Base-by-base conservation (phyloP, 1,140 invertebrate species). In the Zelostemma sp. region DNA sequence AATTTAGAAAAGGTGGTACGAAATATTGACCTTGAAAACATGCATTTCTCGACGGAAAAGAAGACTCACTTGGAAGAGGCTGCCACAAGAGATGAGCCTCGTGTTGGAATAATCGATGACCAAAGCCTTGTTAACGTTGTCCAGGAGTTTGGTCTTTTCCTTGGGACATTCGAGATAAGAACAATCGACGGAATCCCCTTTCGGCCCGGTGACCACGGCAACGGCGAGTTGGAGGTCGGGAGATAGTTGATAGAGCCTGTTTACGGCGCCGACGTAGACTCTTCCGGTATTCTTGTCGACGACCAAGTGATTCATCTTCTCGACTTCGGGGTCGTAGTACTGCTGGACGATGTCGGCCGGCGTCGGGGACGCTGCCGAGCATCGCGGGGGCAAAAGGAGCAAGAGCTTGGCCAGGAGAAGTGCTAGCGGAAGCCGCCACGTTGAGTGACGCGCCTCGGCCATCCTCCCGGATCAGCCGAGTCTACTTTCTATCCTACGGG, bases 41-140 rank as follows among this genome's bases (percentile, higher is more conserved):
- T 14, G 9, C 1, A 45, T 6, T 45, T 45, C 12, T 15, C 41
- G 11, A 48, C 5, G 46, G 2, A 46, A 5, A 53, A 49, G 59
- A 54, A 64, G 50, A 59, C 64, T 55, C 49, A 77, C 76, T 68
- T 75, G 93, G 69, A 94, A 95, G 21, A 98, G 85, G 68, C 93
- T 95, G 8, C 96, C 96, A 85, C 97, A 99, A 3, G 92, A 91
- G 66, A 99, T 97, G n/a, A 99, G 87, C 35, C 93, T 87, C 14
- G 93, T 93, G 50, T 94, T 93, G 4, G 91, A 92, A 78, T 97
- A 95, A 86, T 99, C 95, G 67, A 99, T 96, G 31, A 98, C 92
- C 62, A 99, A 86, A 28, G 95, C 96, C 85, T 99, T 99, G 87
- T 98, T 99, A 66, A 94, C 91, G 85, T 97, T 98, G 85, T 98